Conservation (phyloP, 1,140 invertebrate species). For the Chlorops oryzae region DNA sequence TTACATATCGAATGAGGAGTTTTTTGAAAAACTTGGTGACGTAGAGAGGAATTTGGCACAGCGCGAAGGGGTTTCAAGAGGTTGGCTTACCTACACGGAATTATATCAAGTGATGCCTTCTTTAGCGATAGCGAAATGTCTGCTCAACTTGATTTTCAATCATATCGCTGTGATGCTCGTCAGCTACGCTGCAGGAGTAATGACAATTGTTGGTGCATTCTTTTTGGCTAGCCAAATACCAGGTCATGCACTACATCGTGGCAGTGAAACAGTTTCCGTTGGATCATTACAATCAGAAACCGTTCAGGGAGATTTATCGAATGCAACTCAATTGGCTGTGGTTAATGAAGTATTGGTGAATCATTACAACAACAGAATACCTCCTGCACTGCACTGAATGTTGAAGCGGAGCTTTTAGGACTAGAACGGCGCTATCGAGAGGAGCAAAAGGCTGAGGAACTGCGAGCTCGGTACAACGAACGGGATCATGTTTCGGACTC, state of each 20-base stretch:
- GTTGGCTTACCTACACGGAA: slow-evolving; percentile 84
- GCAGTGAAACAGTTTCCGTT: no score
- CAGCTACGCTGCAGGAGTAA: slow-evolving; percentile 65
- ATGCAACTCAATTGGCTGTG: neutral
- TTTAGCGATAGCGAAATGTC: slow-evolving; percentile 52
- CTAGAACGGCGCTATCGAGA: slow-evolving; percentile 28
- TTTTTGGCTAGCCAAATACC: slow-evolving; percentile 58
- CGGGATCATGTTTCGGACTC: slow-evolving; percentile 4
- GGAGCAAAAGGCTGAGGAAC: slow-evolving; percentile 25
- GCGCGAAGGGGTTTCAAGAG: slow-evolving; percentile 63
- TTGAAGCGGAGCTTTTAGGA: slow-evolving; percentile 34
- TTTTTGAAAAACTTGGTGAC: slow-evolving; percentile 61
- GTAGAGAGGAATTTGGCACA: slow-evolving; percentile 67
- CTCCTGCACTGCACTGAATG: slow-evolving; percentile 25
- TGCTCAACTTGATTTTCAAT: slow-evolving; percentile 58
- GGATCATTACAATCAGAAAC: slow-evolving; percentile 6
- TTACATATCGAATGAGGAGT: slow-evolving; percentile 64
- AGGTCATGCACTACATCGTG: slow-evolving; percentile 45
- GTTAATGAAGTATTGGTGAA: neutral
- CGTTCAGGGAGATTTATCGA: neutral
- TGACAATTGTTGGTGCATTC: slow-evolving; percentile 65
- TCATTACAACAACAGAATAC: slow-evolving; percentile 12
- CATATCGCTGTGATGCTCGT: slow-evolving; percentile 61
- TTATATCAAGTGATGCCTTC: slow-evolving; percentile 58
- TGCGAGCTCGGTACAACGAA: slow-evolving; percentile 16